These are phyloP conservation scores for Sinonovacula constricta DNA, from an alignment of 1,140 invertebrate genomes.

Conservation along the genomic window DNA sequence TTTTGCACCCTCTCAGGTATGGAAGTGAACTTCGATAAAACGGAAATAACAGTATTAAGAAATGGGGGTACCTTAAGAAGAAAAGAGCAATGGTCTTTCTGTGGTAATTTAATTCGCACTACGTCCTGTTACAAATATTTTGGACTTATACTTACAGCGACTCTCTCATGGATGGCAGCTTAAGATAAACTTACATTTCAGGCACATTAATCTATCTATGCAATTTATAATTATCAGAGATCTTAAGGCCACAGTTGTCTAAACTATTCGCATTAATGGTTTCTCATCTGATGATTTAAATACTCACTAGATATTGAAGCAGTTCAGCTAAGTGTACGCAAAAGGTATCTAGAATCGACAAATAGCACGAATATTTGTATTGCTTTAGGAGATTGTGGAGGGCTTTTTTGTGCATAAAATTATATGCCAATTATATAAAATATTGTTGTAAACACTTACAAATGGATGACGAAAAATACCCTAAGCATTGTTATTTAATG, in stretches of 20 bases:
- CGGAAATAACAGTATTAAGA: conserved; percentile 22
- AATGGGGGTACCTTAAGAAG: conserved; percentile 8
- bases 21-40: conserved; percentile 25
- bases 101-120: background rate
- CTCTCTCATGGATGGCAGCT: conserved; percentile 5
- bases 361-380: conserved; percentile 1
- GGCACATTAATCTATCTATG: background rate
- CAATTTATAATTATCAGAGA: conserved; percentile 1
- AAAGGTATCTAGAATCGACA: background rate
- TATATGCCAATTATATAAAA: conserved; percentile 14
- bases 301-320: conserved; percentile 11
- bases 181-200: conserved; percentile 1
- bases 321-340: conserved; percentile 23
- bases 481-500: conserved; percentile 24
- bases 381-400: conserved; percentile 24
- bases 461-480: conserved; percentile 25
- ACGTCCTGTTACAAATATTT: conserved; percentile 32
- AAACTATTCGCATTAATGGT: conserved; percentile 38
- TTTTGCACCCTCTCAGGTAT: conserved; percentile 18
- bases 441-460: conserved; percentile 39
- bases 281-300: conserved; percentile 24
- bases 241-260: conserved; percentile 4
- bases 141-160: conserved; percentile 15
- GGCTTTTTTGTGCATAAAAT: conserved; percentile 13
- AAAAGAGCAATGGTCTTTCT: too few relatives aligned